A percentile compares a stretch with the other conserved stretches of the same genome.
Evolutionary conservation across 2,888 invertebrate species (phyloP).

Genomic region (Dendrolimus pini): DNA sequence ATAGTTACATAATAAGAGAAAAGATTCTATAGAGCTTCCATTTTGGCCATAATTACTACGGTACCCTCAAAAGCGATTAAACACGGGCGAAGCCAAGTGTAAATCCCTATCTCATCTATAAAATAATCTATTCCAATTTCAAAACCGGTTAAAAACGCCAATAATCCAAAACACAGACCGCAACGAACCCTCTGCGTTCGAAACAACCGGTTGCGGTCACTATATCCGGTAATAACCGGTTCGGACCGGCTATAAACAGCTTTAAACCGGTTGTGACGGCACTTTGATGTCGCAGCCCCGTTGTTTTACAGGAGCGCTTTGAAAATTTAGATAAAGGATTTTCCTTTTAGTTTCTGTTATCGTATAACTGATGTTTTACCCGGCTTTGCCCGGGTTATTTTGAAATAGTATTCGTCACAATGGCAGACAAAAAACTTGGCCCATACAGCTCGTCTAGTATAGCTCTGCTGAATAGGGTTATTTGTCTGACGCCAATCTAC

Average conservation of each 20-base stretch:
- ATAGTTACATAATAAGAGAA: too few species aligned
- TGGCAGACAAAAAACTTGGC: too few species aligned
- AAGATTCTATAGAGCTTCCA: too few species aligned
- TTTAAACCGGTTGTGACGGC: conserved; percentile 24
- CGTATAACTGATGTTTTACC: not conserved
- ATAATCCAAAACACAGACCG: conserved; percentile 19
- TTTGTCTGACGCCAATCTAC: too few species aligned
- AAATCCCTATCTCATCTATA: too few species aligned
- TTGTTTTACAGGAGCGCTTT: not conserved
- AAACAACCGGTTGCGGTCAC: conserved; percentile 25
- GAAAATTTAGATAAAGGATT: not conserved
- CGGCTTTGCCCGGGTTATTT: too few species aligned
- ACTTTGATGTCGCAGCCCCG: conserved; percentile 30
- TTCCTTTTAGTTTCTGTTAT: not conserved
- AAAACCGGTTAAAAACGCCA: conserved; percentile 31
- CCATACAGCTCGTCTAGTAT: too few species aligned
- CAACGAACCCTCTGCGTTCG: conserved; percentile 5
- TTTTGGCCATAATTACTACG: too few species aligned
- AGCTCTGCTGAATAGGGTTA: too few species aligned
- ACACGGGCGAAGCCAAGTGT: too few species aligned
- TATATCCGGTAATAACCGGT: conserved; percentile 34
- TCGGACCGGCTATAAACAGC: conserved; percentile 30
- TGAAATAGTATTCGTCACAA: too few species aligned
- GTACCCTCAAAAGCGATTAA: too few species aligned
- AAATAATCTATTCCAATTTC: conserved; percentile 15